A percentile compares a stretch with the other conserved stretches of the same genome.
phyloP scores from a whole-genome alignment of 2,888 invertebrate species.

The Chymomyza amoena region DNA sequence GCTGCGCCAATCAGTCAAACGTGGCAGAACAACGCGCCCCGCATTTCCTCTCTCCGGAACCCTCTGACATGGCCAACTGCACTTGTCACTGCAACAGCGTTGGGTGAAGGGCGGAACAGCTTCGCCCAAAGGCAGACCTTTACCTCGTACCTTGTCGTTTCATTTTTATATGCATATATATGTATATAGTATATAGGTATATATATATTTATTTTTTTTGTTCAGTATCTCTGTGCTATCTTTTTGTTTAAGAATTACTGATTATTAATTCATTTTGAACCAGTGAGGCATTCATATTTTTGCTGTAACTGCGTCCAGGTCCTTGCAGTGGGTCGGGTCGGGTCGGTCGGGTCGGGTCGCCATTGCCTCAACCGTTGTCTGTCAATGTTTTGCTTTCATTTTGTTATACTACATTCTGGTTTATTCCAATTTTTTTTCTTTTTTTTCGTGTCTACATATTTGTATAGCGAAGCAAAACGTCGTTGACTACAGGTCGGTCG shows the following conservation, averaged over 20 bases:
- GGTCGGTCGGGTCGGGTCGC: constrained; percentile 32
- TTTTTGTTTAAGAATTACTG: constrained; percentile 71
- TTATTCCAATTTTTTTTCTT: constrained; percentile 22
- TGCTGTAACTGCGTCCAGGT: constrained; percentile 27
- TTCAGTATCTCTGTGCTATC: constrained; percentile 27
- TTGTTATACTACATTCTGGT: constrained; percentile 26
- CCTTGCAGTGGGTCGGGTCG: constrained; percentile 35
- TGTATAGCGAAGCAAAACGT: constrained; percentile 40
- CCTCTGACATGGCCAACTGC: constrained; percentile 31
- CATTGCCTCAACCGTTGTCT: constrained; percentile 34
- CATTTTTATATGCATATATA: constrained; percentile 10
- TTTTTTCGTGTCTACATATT: constrained; percentile 39
- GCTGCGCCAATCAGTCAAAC: constrained; percentile 72
- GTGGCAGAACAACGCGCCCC: constrained; percentile 13
- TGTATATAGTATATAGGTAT: background rate
- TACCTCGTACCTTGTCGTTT: background rate
- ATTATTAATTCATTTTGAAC: constrained; percentile 74
- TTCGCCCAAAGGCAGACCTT: constrained; percentile 38
- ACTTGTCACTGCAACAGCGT: constrained; percentile 60
- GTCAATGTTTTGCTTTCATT: constrained; percentile 72
- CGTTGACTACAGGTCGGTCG: background rate
- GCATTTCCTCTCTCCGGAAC: constrained; percentile 12
- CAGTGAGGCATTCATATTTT: constrained; percentile 71
- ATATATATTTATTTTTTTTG: constrained; percentile 15
- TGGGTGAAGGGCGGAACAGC: background rate